These are phyloP conservation scores for Ellobius talpinus DNA, from an alignment of 2,113 vertebrate species.

Conservation along the genomic window DNA sequence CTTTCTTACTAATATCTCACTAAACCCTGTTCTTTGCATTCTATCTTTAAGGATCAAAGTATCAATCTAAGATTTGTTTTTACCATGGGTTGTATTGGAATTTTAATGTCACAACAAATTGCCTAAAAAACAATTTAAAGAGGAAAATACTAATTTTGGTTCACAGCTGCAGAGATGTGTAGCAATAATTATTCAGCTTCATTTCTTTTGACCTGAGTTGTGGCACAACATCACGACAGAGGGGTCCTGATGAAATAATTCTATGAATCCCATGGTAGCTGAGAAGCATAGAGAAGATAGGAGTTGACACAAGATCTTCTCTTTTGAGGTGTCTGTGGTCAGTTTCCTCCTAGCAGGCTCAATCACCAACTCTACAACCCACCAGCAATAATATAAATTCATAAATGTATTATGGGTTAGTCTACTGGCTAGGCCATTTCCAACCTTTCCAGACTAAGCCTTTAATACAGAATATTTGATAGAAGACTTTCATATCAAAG, in stretches of 20 bases:
- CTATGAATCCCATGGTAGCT: background rate
- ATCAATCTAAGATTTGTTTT: background rate
- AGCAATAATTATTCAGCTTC: background rate
- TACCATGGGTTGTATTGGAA: background rate
- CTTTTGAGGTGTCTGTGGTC: background rate
- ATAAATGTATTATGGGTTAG: background rate
- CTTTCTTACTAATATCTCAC: background rate
- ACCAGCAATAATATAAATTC: background rate
- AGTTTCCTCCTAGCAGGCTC: background rate
- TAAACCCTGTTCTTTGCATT: background rate
- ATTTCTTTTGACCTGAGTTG: too few relatives aligned
- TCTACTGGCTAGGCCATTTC: background rate
- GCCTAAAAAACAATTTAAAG: background rate
- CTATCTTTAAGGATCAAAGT: background rate
- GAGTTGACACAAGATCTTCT: rapidly evolving
- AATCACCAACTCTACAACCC: too few relatives aligned
- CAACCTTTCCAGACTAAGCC: background rate
- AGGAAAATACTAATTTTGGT: background rate
- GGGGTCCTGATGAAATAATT: background rate
- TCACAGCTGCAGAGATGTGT: background rate
- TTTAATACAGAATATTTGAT: background rate
- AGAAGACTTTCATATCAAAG: too few relatives aligned
- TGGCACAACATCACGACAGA: background rate
- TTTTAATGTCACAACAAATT: background rate
- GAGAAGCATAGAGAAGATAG: background rate